Evolutionary conservation across 2,888 invertebrate genomes (phyloP).

Genomic region (Cremastinae sp.): DNA sequence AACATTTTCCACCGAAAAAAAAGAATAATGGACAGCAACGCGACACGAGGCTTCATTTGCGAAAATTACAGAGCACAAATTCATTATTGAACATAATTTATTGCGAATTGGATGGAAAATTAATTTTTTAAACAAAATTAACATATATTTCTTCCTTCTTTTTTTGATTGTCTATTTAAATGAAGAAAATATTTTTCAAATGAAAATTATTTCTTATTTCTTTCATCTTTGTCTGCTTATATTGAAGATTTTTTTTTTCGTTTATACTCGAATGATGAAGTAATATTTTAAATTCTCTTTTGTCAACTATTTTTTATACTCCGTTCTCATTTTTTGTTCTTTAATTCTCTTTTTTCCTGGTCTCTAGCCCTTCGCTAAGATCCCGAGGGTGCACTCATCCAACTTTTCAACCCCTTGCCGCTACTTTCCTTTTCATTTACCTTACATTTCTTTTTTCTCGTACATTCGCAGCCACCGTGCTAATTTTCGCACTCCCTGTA

Average conservation of each 20-base stretch:
- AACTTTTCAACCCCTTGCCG: slow-evolving; percentile 67
- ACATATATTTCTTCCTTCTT: no score
- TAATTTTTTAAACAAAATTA: no score
- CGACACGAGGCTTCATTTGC: no score
- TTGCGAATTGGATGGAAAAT: no score
- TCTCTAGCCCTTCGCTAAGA: slow-evolving; percentile 52
- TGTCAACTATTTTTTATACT: slow-evolving; percentile 33
- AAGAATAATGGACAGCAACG: not conserved
- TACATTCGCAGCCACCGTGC: slow-evolving; percentile 37
- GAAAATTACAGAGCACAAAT: no score
- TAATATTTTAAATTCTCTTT: slow-evolving; percentile 54
- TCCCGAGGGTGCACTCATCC: slow-evolving; percentile 63
- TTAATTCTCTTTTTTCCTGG: slow-evolving; percentile 46
- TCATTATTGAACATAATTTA: no score
- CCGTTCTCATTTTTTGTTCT: slow-evolving; percentile 29
- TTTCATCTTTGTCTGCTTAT: no score
- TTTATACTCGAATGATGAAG: slow-evolving; percentile 35
- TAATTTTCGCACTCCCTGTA: slow-evolving; percentile 79
- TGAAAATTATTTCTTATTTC: no score
- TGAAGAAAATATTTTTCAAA: slow-evolving; percentile 5
- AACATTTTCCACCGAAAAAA: slow-evolving; percentile 26
- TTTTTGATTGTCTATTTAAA: not conserved
- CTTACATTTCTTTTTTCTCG: slow-evolving; percentile 48
- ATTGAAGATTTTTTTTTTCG: slow-evolving; percentile 26
- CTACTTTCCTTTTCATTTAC: slow-evolving; percentile 56